Conservation (phyloP, 1,140 invertebrate species). For the Apolygus lucorum region DNA sequence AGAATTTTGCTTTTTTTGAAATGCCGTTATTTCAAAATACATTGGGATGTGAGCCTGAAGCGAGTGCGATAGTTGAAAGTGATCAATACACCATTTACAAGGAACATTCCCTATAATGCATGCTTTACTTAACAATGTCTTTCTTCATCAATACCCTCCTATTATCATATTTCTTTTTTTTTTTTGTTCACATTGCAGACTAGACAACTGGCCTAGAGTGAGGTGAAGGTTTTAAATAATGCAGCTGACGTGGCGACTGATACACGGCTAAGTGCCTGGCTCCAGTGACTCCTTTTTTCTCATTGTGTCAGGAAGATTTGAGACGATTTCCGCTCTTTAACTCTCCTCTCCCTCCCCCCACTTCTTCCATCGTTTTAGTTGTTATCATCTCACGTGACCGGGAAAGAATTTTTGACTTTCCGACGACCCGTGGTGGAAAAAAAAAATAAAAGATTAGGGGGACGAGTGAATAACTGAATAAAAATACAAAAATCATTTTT, state of each 20-base stretch:
- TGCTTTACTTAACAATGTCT: too few species aligned
- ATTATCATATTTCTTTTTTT: not conserved
- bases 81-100: too few species aligned
- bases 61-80: too few species aligned
- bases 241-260: not conserved
- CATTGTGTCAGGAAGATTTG: slow-evolving; percentile 17
- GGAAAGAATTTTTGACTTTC: too few species aligned
- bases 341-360: slow-evolving; percentile 14
- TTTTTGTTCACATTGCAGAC: slow-evolving; percentile 17
- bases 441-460: not conserved
- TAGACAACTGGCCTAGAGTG: slow-evolving; percentile 28
- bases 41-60: too few species aligned
- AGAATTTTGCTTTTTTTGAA: too few species aligned
- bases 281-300: too few species aligned
- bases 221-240: slow-evolving; percentile 14
- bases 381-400: not conserved
- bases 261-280: slow-evolving; percentile 22
- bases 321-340: not conserved
- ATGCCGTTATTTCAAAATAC: too few species aligned
- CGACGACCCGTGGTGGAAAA: too few species aligned
- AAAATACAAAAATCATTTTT: too few species aligned
- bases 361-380: not conserved
- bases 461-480: not conserved
- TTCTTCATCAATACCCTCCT: too few species aligned
- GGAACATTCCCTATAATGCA: too few species aligned